These are phyloP conservation scores for Pristionchus mayeri DNA, from an alignment of 2,888 invertebrate species.

Conservation along the genomic window DNA sequence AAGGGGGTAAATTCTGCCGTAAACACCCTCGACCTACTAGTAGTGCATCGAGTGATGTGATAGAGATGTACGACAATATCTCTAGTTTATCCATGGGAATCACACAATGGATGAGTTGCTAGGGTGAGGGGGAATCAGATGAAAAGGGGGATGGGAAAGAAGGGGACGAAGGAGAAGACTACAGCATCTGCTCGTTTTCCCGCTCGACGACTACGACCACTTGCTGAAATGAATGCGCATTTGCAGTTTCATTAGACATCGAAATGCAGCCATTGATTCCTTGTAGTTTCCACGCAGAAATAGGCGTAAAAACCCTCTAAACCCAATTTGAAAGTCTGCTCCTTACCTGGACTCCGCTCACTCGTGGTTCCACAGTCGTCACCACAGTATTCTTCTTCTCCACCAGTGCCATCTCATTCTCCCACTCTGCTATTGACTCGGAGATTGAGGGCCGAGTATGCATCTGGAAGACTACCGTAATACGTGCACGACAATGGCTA, in stretches of 20 bases:
- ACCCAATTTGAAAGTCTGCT: neutral
- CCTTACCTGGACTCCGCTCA: neutral
- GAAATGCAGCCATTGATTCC: too few relatives aligned
- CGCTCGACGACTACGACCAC: neutral
- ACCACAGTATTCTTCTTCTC: neutral
- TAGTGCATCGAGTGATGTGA: neutral
- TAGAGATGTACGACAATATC: neutral
- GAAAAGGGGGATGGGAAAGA: neutral
- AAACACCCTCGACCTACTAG: neutral
- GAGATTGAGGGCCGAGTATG: neutral
- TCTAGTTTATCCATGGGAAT: conserved; percentile 1
- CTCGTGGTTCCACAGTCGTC: too few relatives aligned
- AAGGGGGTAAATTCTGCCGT: neutral
- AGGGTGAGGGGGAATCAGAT: neutral
- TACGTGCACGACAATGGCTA: neutral
- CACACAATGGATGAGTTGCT: neutral
- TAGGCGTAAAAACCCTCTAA: neutral
- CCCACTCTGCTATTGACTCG: neutral
- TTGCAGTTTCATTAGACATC: too few relatives aligned
- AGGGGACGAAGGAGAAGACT: neutral
- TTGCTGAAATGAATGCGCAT: neutral
- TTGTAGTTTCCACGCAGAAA: neutral
- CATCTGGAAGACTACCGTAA: neutral
- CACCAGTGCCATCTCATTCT: neutral
- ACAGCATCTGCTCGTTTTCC: neutral